Percentiles rank a stretch among this genome's conserved stretches.
Conservation (phyloP, 2,888 invertebrate genomes). For the Empis stercorea region DNA sequence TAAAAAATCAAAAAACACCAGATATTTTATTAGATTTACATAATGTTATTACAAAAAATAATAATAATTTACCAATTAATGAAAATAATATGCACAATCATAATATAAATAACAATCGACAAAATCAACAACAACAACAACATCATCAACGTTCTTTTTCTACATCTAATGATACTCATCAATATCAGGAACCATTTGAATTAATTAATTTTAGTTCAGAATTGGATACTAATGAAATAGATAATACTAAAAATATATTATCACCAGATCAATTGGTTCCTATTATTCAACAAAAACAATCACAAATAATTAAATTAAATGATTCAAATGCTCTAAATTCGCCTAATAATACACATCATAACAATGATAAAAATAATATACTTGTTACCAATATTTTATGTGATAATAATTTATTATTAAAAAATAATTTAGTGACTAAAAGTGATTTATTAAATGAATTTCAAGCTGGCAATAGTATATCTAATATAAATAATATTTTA, state of each 20-base stretch:
- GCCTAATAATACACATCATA: no score
- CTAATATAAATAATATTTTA: no score
- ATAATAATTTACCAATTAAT: slow-evolving; percentile 13
- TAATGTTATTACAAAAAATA: slow-evolving; percentile 14
- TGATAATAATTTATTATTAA: no score
- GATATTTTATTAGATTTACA: slow-evolving; percentile 33
- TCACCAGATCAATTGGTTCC: background rate
- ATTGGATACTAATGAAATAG: background rate
- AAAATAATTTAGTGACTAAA: no score
- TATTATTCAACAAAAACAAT: background rate
- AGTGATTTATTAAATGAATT: no score
- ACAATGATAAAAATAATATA: no score
- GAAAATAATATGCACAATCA: slow-evolving; percentile 11
- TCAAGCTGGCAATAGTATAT: no score
- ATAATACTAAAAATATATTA: background rate
- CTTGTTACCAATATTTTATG: no score
- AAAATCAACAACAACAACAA: slow-evolving; percentile 10
- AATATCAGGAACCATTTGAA: slow-evolving; percentile 4
- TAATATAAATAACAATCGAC: slow-evolving; percentile 12
- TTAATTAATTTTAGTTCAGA: slow-evolving; percentile 10
- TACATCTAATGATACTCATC: background rate
- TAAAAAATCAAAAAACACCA: slow-evolving; percentile 19
- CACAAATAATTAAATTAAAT: no score
- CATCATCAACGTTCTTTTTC: background rate
- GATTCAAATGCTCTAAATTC: no score